Evolutionary conservation across 2,888 invertebrate genomes (phyloP), one percentile per base, ranked within the genome.

Genomic region (Trichopoda pennipes): DNA sequence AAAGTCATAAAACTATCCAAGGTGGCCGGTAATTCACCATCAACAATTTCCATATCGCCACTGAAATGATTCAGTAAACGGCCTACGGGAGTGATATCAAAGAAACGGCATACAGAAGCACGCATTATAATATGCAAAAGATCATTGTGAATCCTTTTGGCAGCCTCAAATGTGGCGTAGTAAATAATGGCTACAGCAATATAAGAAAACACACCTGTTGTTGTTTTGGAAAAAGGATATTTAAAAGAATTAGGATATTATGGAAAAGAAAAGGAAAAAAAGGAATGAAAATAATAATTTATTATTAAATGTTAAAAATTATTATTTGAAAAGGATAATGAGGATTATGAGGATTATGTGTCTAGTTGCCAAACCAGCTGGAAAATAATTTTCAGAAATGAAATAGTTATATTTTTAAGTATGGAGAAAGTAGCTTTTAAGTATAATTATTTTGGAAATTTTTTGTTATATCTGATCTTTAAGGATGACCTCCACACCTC

Each of bases 41-140:
- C 95, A 86, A 94, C 89, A 85, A 93, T 93, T 87, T 94, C 93
- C 87, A 94, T 91, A 90, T 95, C 95, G 91, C 93, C 94, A 86
- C 94, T 93, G 90, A 95, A 94, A 86, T 94, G 93, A 91, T 94
- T 94, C 69, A 95, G 91, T 85, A 95, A 92, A 87, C 95, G 92
- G 88, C 95, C 95, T 83, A 92, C 87, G 9, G 95, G 95, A 85
- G 94, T 94, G 84, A 93, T 92, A 90, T 95, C 95, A 91, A 95
- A 95, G 92, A 95, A 95, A 85, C 93, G 92, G 92, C 94, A 93
- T 80, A 89, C 84, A 63, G 94, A 94, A 86, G 92, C 93, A 86
- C 92, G 92, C 70, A 95, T 91, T 85, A 94, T 91, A 86, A 92
- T 91, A 68, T 88, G 85, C 84, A 95, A 90, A 86, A 94, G 91